These are phyloP conservation scores for Microctonus aethiopoides DNA, from an alignment of 2,888 invertebrate genomes.

Conservation along the genomic window DNA sequence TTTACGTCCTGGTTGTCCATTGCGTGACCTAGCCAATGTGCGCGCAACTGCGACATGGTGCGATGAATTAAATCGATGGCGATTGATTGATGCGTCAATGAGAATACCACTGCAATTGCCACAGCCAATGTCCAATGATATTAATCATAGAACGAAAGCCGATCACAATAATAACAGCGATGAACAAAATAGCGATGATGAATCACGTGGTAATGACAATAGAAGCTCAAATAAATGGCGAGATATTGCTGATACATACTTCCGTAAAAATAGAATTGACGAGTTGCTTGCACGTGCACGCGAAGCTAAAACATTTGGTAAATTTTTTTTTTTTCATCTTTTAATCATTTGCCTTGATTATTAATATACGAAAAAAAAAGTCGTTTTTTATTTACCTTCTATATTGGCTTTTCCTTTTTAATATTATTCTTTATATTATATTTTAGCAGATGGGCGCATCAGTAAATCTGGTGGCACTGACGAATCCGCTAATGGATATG, in stretches of 20 bases:
- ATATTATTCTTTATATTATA: too few species aligned
- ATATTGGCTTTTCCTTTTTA: too few species aligned
- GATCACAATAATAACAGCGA: constrained; percentile 58
- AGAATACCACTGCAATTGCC: constrained; percentile 60
- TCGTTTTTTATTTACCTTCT: neutral
- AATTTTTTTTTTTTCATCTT: too few species aligned
- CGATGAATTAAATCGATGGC: constrained; percentile 63
- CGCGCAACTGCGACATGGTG: constrained; percentile 62
- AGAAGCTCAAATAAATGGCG: constrained; percentile 40
- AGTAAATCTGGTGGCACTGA: constrained; percentile 63
- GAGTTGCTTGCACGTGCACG: constrained; percentile 59
- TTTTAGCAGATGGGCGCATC: constrained; percentile 57
- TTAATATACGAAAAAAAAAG: neutral
- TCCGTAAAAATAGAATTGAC: constrained; percentile 60
- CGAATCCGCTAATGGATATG: constrained; percentile 49
- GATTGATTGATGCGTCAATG: constrained; percentile 57
- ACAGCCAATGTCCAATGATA: constrained; percentile 41
- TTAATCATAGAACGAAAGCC: constrained; percentile 42
- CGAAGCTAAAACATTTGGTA: constrained; percentile 62
- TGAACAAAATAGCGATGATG: constrained; percentile 36
- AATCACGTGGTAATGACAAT: constrained; percentile 26
- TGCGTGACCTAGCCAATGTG: constrained; percentile 57
- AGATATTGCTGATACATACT: constrained; percentile 61
- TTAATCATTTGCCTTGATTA: too few species aligned
- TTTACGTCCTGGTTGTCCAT: constrained; percentile 63